A percentile compares a stretch with the other conserved stretches of the same genome.
phyloP scores from a whole-genome alignment of 2,888 invertebrate genomes.

The Tipula unca region DNA sequence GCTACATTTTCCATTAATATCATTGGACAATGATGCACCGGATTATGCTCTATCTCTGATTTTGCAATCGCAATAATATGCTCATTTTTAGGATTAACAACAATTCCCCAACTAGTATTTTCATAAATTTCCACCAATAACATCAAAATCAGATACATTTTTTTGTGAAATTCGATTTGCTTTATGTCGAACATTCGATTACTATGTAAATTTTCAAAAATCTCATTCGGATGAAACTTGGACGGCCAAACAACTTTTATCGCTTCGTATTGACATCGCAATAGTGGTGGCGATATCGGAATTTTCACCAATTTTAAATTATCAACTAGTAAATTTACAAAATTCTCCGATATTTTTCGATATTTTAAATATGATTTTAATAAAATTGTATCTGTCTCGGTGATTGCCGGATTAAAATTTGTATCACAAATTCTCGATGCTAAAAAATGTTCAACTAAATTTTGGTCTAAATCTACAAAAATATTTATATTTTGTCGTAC shows the following conservation, averaged over 20 bases:
- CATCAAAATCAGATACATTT: slow-evolving; percentile 48
- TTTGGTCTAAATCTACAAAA: neutral
- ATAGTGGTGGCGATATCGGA: slow-evolving; percentile 52
- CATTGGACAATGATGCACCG: slow-evolving; percentile 77
- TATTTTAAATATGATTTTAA: slow-evolving; percentile 8
- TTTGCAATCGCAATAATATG: slow-evolving; percentile 60
- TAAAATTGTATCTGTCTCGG: neutral
- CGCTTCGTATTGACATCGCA: slow-evolving; percentile 56
- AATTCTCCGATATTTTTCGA: neutral
- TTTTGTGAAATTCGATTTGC: slow-evolving; percentile 48
- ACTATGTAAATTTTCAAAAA: slow-evolving; percentile 57
- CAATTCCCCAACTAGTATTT: slow-evolving; percentile 37
- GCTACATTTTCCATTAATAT: slow-evolving; percentile 80
- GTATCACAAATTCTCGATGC: neutral
- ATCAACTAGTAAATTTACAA: slow-evolving; percentile 16
- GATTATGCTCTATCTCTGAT: slow-evolving; percentile 46
- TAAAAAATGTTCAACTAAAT: neutral
- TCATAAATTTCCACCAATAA: slow-evolving; percentile 37
- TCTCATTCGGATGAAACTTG: slow-evolving; percentile 73
- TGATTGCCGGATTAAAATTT: neutral
- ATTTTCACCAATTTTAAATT: slow-evolving; percentile 49
- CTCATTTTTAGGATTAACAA: slow-evolving; percentile 62
- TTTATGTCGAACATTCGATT: slow-evolving; percentile 50
- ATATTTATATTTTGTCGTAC: slow-evolving; percentile 33
- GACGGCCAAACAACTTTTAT: slow-evolving; percentile 65